Conservation (phyloP, 92 coral and sea anemone genomes). For the Muricea muricata region DNA sequence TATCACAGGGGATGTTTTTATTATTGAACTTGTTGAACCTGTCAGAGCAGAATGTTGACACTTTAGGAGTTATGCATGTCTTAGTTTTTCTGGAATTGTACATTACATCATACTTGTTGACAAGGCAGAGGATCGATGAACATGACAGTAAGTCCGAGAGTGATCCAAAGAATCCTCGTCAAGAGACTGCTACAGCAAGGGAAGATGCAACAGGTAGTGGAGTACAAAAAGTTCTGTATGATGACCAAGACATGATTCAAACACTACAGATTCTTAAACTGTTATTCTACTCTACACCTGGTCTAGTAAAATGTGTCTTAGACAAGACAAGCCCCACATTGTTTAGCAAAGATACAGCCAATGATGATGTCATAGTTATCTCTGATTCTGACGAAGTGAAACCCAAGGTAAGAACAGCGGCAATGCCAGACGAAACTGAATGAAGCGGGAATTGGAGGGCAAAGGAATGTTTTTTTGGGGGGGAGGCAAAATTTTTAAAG, state of each 20-base stretch:
- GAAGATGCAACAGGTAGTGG: not conserved
- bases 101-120: constrained; percentile 31
- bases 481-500: too few relatives aligned
- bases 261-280: constrained; percentile 18
- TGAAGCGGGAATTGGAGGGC: too few relatives aligned
- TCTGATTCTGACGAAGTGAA: not conserved
- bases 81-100: constrained; percentile 33
- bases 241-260: constrained; percentile 11
- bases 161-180: not conserved
- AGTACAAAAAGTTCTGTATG: not conserved
- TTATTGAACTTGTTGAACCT: not conserved
- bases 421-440: too few relatives aligned
- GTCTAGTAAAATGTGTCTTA: constrained; percentile 10
- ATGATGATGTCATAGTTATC: not conserved
- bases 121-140: not conserved
- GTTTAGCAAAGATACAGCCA: not conserved
- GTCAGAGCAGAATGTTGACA: not conserved
- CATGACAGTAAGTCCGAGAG: not conserved
- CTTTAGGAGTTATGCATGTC: constrained; percentile 29
- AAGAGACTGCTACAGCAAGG: not conserved
- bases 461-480: too few relatives aligned
- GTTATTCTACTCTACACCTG: constrained; percentile 3
- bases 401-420: too few relatives aligned
- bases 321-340: constrained; percentile 15
- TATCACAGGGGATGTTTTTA: constrained; percentile 22